These are phyloP conservation scores for Serinus canaria DNA, from an alignment of 2,113 vertebrate genomes.

Conservation along the genomic window DNA sequence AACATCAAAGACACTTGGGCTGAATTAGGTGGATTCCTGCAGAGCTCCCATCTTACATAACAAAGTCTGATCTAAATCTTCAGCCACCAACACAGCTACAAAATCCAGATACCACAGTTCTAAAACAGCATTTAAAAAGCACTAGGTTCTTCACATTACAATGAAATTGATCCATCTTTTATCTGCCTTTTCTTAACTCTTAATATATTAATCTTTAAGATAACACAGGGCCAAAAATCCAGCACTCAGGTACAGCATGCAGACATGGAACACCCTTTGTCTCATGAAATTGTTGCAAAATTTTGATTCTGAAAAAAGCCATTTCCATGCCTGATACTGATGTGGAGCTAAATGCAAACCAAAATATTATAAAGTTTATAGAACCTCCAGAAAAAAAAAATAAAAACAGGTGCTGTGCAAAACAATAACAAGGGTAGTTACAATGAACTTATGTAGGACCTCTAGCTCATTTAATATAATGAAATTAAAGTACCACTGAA, in stretches of 20 bases:
- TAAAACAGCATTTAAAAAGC: background rate
- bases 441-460: background rate
- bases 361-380: background rate
- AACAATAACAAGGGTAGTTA: background rate
- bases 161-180: background rate
- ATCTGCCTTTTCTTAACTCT: background rate
- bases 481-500: background rate
- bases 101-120: background rate
- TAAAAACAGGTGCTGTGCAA: background rate
- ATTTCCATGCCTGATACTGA: background rate
- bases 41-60: conserved; percentile 45
- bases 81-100: background rate
- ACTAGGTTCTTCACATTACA: background rate
- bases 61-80: conserved; percentile 34
- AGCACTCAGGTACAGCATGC: background rate
- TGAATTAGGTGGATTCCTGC: conserved; percentile 52
- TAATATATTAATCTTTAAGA: background rate
- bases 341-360: background rate
- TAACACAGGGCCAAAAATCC: background rate
- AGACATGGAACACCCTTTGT: background rate
- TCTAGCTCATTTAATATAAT: background rate
- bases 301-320: background rate
- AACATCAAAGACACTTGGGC: conserved; percentile 35
- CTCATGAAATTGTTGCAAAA: background rate
- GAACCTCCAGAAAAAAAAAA: background rate